Conservation (phyloP, 2,888 invertebrate species). For the Octonoba sinensis region DNA sequence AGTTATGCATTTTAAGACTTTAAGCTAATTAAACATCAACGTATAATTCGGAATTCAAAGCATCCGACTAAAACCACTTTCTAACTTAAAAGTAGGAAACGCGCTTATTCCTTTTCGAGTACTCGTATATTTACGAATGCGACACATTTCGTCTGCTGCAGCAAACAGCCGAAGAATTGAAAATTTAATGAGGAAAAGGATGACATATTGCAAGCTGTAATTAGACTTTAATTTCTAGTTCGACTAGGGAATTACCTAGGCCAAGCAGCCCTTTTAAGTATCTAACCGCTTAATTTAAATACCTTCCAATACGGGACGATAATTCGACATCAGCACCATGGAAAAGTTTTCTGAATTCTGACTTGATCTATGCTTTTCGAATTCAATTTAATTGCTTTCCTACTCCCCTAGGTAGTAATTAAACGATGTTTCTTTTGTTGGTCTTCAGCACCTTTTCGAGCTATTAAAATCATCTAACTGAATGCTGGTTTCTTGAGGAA, state of each 20-base stretch:
- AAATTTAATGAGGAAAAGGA: slow-evolving; percentile 17
- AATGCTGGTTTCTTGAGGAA: neutral
- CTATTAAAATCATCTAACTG: slow-evolving; percentile 5
- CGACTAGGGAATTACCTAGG: slow-evolving; percentile 6
- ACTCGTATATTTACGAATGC: neutral
- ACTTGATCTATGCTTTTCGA: slow-evolving; percentile 31
- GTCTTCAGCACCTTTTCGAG: slow-evolving; percentile 3
- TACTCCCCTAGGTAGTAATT: slow-evolving; percentile 18
- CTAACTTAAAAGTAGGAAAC: too few relatives aligned
- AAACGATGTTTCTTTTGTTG: slow-evolving; percentile 25
- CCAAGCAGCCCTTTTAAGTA: slow-evolving; percentile 8
- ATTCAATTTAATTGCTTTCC: slow-evolving; percentile 39
- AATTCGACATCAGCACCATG: slow-evolving; percentile 8
- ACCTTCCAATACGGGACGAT: neutral
- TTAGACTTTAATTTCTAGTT: slow-evolving; percentile 24
- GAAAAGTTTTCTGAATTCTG: slow-evolving; percentile 4
- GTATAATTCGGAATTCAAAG: too few relatives aligned
- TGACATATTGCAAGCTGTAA: slow-evolving; percentile 21
- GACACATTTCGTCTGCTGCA: neutral
- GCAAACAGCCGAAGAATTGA: slow-evolving; percentile 3
- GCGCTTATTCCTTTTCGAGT: too few relatives aligned
- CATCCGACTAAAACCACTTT: slow-evolving; percentile 2
- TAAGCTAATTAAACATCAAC: too few relatives aligned
- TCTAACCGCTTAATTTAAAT: slow-evolving; percentile 33
- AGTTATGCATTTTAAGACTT: too few relatives aligned